These are phyloP conservation scores for Drosophila lutescens DNA, from an alignment of 2,888 invertebrate species.

Conservation along the genomic window DNA sequence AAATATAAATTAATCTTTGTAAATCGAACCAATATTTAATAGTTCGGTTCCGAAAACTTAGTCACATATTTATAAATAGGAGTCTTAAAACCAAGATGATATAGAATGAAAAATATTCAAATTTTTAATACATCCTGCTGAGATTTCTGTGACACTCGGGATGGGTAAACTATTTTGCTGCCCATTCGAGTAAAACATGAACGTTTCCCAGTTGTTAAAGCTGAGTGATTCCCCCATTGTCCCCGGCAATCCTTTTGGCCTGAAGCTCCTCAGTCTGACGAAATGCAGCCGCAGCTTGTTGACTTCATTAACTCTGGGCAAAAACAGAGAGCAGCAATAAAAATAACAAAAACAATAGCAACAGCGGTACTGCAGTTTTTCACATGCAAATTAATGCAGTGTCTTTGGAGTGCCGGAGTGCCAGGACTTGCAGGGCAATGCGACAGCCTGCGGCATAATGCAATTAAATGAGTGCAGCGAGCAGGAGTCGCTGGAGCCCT, in stretches of 20 bases:
- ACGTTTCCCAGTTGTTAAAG: not conserved
- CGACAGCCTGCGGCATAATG: conserved; percentile 77
- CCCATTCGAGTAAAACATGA: not conserved
- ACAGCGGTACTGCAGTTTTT: conserved; percentile 51
- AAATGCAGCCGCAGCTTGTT: conserved; percentile 64
- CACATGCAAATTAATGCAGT: conserved; percentile 76
- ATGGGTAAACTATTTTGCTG: not conserved
- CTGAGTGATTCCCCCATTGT: conserved; percentile 6
- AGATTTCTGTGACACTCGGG: too few relatives aligned
- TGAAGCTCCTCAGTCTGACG: conserved; percentile 18
- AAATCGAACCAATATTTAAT: too few relatives aligned
- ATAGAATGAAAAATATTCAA: too few relatives aligned
- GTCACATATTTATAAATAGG: too few relatives aligned
- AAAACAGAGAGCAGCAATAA: conserved; percentile 32
- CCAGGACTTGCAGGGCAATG: conserved; percentile 52
- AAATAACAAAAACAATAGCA: conserved; percentile 41
- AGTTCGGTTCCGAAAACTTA: too few relatives aligned
- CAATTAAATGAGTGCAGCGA: conserved; percentile 79
- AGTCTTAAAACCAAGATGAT: too few relatives aligned
- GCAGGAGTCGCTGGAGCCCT: conserved; percentile 38
- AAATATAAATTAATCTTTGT: too few relatives aligned
- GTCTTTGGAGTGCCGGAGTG: conserved; percentile 45
- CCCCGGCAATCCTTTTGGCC: conserved; percentile 15
- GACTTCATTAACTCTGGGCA: conserved; percentile 72
- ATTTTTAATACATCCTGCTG: too few relatives aligned